Base-by-base conservation (phyloP, 2,797 vertebrate genomes). In the Crocidura indochinensis region DNA sequence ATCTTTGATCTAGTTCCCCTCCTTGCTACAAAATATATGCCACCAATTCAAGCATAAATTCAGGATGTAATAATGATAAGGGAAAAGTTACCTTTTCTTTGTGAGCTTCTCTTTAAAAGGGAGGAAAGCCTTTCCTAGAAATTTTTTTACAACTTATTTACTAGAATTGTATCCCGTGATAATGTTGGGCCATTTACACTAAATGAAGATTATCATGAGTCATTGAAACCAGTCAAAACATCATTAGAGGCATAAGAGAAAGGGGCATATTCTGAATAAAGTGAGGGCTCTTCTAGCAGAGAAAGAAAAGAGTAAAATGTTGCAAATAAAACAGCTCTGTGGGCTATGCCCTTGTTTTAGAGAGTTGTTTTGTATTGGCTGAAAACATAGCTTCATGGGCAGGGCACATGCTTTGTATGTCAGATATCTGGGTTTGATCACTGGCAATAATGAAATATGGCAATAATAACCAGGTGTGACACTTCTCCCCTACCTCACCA, bases 111-210 rank as follows among this genome's bases (percentile, higher is more conserved):
- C 31, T 88, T 90, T 89, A 53, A 84, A 91, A 60, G 62, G 24
- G 67, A 93, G 12, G 60, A 31, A 68, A 84, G 56, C 3, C 78
- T 67, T 75, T 91, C 49, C 6, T 80, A 88, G 71, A 91, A 90
- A 47, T 92, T 53, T 38, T 76, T 44, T 46, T 60, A n/a, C n/a
- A 29, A 65, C 20, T 92, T 26, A 53, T 31, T 72, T 22, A n/a
- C 68, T 62, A 53, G 80, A 69, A 69, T 67, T 91, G 27, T 73
- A 62, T 82, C 24, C 1, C 9, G 2, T 47, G 64, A 29, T 44
- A 60, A 22, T 31, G 22, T 88, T 65, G n/a, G 92, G 24, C 85
- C 44, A 69, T 1, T 75, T 27, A 22, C 69, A 14, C 17, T 68
- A 31, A 31, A 24, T 24, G 27, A 15, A 60, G 51, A 71, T 64